These are phyloP conservation scores for Amblyjoppa fuscipennis DNA, from an alignment of 2,888 invertebrate genomes.

Conservation along the genomic window DNA sequence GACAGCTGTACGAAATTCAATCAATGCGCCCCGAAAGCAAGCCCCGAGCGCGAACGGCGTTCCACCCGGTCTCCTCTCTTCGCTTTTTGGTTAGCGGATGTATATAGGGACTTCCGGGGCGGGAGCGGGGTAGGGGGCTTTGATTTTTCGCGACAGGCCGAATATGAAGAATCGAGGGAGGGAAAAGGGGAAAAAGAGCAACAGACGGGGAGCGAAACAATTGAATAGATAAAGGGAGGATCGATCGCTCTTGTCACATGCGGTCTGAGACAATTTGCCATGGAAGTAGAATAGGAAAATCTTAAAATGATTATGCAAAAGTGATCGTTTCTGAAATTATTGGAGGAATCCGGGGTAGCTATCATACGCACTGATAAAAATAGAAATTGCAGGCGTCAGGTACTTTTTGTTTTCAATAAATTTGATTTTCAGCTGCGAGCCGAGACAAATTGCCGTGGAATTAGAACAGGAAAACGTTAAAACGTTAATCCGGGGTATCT, in stretches of 20 bases:
- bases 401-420: neutral
- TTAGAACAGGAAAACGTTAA: neutral
- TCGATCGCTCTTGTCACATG: neutral
- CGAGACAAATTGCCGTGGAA: neutral
- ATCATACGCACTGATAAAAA: neutral
- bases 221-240: neutral
- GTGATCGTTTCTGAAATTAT: neutral
- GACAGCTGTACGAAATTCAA: constrained; percentile 76
- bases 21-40: constrained; percentile 77
- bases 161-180: neutral
- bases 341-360: neutral
- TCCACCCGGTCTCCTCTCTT: neutral
- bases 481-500: neutral
- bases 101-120: neutral
- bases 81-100: constrained; percentile 11
- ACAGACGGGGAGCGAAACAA: neutral
- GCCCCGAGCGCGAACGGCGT: constrained; percentile 66
- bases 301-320: neutral
- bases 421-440: neutral
- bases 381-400: neutral
- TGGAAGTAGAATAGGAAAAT: neutral
- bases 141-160: constrained; percentile 2
- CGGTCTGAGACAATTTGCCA: neutral
- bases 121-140: neutral
- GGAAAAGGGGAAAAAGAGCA: neutral